Evolutionary conservation across 2,113 vertebrate species (phyloP), one percentile per base, ranked within the genome.

Genomic region (Etia nguti): DNA sequence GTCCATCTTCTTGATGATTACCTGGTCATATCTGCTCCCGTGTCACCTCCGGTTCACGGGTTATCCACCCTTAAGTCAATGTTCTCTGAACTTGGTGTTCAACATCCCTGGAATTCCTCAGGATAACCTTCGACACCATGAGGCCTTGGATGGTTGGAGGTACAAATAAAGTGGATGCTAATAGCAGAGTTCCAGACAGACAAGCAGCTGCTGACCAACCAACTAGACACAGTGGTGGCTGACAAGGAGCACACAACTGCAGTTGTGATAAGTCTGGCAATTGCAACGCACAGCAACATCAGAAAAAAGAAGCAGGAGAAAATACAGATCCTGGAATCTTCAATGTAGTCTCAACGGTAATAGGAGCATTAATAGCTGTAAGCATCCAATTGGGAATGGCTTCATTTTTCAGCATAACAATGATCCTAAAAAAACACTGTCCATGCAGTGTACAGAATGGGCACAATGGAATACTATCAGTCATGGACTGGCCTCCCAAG

Each of bases 291-390:
- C 36, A 36, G 36, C 36, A 36, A 36, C 36, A 36, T 36, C 8
- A 65, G 31, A 65, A 65, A 65, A 65, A 65, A 12, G 10, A 65
- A 65, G 31, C 60, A 65, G 60, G 31, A 65, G 60, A 65, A 36
- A 36, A 65, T 65, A 65, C 31, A 36, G 31, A 36, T 65, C 1
- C 2, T n/a, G n/a, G n/a, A n/a, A n/a, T 13, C 60, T 65, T 65
- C 34, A 65, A 38, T 3, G 6, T n/a, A 65, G 60, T 65, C 59
- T 62, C 60, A n/a, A 65, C 10, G n/a, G 31, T 65, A 38, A 65
- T 65, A 38, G 31, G 36, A 65, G 20, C 34, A 65, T 65, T 65
- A 38, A 65, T 18, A 65, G 36, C 60, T 65, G 60, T 38, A 13
- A 65, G 18, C 34, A 65, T 65, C 10, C 0, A 2, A n/a, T 38